Percentiles rank a stretch among this genome's conserved stretches.
Conservation (phyloP, 2,888 invertebrate genomes). For the Dicyrtomina minuta region DNA sequence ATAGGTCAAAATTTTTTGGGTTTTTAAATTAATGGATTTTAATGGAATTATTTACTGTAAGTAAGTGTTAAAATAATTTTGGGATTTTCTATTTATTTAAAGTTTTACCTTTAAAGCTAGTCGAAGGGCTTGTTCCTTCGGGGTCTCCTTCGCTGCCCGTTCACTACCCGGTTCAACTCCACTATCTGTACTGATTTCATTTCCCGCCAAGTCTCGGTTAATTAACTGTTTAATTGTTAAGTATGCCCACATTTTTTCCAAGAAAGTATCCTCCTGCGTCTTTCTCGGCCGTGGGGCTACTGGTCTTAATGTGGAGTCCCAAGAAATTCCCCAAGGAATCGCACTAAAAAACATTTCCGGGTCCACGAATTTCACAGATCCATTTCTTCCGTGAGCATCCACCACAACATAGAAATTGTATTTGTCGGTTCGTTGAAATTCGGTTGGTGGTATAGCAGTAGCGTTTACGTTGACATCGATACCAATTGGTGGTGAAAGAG, state of each 20-base stretch:
- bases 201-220: constrained; percentile 41
- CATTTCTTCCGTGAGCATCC: constrained; percentile 47
- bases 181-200: constrained; percentile 26
- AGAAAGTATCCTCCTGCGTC: constrained; percentile 51
- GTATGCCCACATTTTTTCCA: constrained; percentile 56
- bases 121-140: constrained; percentile 53
- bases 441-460: no score
- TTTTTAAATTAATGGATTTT: no score
- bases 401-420: constrained; percentile 38
- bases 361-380: constrained; percentile 34
- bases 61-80: background rate
- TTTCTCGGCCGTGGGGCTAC: constrained; percentile 56
- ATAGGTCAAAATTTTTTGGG: background rate
- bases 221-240: constrained; percentile 55
- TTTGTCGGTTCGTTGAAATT: constrained; percentile 34
- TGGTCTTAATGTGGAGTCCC: constrained; percentile 49
- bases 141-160: constrained; percentile 36
- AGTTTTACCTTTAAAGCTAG: constrained; percentile 54
- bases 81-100: background rate
- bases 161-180: constrained; percentile 28
- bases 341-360: constrained; percentile 36
- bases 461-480: background rate
- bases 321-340: constrained; percentile 38
- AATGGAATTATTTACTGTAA: no score
- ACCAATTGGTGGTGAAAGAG: constrained; percentile 4